phyloP scores from a whole-genome alignment of 2,888 invertebrate genomes.

The Tubiluchus corallicola region DNA sequence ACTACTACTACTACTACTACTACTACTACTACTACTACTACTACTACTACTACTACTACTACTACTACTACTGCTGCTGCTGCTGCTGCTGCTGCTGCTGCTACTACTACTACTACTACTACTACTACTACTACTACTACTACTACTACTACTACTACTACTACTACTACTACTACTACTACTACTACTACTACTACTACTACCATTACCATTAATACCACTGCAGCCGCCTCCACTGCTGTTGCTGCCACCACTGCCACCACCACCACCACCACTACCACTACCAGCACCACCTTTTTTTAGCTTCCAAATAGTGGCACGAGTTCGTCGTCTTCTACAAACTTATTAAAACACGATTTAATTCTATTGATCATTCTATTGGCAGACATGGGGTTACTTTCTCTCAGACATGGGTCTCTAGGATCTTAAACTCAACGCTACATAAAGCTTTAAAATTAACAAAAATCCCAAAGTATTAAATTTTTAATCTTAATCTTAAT shows the following conservation, averaged over 20 bases:
- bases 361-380: too few relatives aligned
- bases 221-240: slow-evolving; percentile 1
- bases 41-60: slow-evolving; percentile 1
- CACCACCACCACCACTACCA: slow-evolving; percentile 3
- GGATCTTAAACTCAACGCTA: too few relatives aligned
- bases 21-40: slow-evolving; percentile 1
- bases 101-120: slow-evolving; percentile 3
- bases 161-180: slow-evolving; percentile 1
- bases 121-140: slow-evolving; percentile 1
- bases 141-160: slow-evolving; percentile 1
- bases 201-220: too few relatives aligned
- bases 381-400: too few relatives aligned
- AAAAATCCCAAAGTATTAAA: too few relatives aligned
- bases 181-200: slow-evolving; percentile 3
- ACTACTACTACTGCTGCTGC: slow-evolving; percentile 3
- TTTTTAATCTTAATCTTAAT: too few relatives aligned
- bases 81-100: not conserved
- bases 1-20: slow-evolving; percentile 1
- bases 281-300: not conserved
- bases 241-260: slow-evolving; percentile 1
- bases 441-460: too few relatives aligned
- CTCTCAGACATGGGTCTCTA: too few relatives aligned
- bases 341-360: too few relatives aligned
- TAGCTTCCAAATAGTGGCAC: too few relatives aligned
- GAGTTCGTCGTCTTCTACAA: too few relatives aligned